A percentile compares a stretch with the other conserved stretches of the same genome.
phyloP scores from a whole-genome alignment of 2,113 vertebrate species.

The Arvicanthis niloticus region DNA sequence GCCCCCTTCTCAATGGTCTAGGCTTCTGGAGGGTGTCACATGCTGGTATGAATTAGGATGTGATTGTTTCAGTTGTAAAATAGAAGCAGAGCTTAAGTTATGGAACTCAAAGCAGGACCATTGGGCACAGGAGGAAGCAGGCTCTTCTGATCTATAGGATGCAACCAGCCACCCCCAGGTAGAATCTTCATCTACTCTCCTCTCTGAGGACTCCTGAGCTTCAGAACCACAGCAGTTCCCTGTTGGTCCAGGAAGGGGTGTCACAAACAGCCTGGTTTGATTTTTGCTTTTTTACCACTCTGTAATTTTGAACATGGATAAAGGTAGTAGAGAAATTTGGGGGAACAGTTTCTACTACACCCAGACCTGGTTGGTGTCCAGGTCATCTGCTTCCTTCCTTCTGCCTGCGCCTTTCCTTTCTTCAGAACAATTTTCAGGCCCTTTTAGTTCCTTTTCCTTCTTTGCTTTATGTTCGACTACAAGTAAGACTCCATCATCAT shows the following conservation, averaged over 20 bases:
- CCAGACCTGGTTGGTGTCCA: not conserved
- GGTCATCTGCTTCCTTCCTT: not conserved
- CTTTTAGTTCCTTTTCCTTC: not conserved
- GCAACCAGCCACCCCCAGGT: not conserved
- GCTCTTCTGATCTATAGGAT: not conserved
- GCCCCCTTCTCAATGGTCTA: not conserved
- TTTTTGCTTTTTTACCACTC: not conserved
- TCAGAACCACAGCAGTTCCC: too few relatives aligned
- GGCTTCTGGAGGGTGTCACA: not conserved
- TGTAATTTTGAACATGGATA: not conserved
- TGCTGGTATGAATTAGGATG: not conserved
- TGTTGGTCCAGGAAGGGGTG: not conserved
- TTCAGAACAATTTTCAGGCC: not conserved
- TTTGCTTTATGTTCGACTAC: not conserved
- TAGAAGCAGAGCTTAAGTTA: not conserved
- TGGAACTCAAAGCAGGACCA: not conserved
- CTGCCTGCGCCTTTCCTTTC: not conserved
- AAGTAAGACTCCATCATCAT: not conserved
- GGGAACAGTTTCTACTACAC: not conserved
- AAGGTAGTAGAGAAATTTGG: not conserved
- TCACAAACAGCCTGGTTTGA: not conserved
- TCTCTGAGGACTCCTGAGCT: not conserved
- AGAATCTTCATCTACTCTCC: not conserved
- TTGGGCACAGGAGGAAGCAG: not conserved
- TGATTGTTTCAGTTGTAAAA: not conserved